phyloP scores from a whole-genome alignment of 2,888 invertebrate genomes.

The Eremobia ochroleuca region DNA sequence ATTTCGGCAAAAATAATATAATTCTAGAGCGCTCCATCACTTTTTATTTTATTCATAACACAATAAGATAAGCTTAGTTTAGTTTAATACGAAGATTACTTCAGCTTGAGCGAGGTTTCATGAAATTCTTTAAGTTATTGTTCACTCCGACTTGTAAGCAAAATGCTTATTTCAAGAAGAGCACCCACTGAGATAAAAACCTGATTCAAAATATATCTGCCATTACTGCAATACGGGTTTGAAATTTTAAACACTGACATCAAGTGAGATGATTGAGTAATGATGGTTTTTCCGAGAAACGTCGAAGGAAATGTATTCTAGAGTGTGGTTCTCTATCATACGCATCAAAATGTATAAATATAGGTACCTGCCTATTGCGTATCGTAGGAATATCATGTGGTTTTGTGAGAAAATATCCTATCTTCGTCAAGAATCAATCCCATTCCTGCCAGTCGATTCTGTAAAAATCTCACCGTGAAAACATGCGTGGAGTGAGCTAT shows the following conservation, averaged over 20 bases:
- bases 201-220: background rate
- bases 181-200: background rate
- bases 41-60: conserved; percentile 24
- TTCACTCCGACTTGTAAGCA: conserved; percentile 29
- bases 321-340: background rate
- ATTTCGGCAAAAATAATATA: background rate
- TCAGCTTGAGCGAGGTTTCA: conserved; percentile 14
- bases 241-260: conserved; percentile 22
- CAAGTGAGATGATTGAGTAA: conserved; percentile 11
- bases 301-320: no score
- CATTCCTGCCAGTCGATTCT: no score
- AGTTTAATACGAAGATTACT: conserved; percentile 33
- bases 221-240: background rate
- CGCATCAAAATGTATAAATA: background rate
- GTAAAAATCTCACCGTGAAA: no score
- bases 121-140: conserved; percentile 14
- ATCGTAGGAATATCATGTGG: background rate
- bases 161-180: conserved; percentile 25
- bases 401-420: background rate
- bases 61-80: conserved; percentile 29
- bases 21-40: background rate
- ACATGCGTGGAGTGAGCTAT: no score
- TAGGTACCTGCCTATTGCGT: background rate
- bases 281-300: conserved; percentile 8
- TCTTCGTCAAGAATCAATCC: no score